These are phyloP conservation scores for Liparis tanakae DNA, from an alignment of 2,797 vertebrate species.

Conservation along the genomic window DNA sequence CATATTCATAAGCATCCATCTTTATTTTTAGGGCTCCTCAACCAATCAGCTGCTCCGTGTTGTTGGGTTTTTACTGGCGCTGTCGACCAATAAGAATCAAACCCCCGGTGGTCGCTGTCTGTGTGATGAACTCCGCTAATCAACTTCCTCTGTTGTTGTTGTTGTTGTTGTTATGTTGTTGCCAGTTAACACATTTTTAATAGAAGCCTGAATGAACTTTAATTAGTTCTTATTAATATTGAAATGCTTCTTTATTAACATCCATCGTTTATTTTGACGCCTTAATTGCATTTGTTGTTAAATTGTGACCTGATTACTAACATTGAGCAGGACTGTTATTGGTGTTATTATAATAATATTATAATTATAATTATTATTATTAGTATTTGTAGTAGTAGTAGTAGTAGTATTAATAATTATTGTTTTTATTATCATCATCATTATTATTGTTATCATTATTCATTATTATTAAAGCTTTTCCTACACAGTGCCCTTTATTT, in stretches of 20 bases:
- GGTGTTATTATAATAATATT: too few species aligned
- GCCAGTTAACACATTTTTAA: background rate
- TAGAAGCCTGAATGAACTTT: background rate
- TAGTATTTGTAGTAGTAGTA: too few species aligned
- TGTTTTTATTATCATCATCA: too few species aligned
- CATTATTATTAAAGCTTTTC: too few species aligned
- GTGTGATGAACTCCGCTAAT: background rate
- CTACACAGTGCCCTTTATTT: background rate
- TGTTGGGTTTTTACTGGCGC: background rate
- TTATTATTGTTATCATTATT: too few species aligned
- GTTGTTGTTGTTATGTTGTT: conserved; percentile 2
- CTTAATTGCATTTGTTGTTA: background rate
- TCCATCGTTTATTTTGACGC: background rate
- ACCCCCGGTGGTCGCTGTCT: background rate
- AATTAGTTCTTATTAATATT: conserved; percentile 8
- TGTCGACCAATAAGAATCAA: background rate
- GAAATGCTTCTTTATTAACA: background rate
- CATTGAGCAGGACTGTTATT: background rate
- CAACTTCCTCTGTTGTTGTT: too few species aligned
- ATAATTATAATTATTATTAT: background rate
- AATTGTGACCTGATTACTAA: background rate
- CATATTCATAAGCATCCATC: too few species aligned
- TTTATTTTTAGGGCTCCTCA: background rate
- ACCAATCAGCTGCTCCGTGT: background rate
- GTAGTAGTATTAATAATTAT: too few species aligned